These are phyloP conservation scores for Gallinago paraguaiae DNA, from an alignment of 2,113 vertebrate species.

Conservation along the genomic window DNA sequence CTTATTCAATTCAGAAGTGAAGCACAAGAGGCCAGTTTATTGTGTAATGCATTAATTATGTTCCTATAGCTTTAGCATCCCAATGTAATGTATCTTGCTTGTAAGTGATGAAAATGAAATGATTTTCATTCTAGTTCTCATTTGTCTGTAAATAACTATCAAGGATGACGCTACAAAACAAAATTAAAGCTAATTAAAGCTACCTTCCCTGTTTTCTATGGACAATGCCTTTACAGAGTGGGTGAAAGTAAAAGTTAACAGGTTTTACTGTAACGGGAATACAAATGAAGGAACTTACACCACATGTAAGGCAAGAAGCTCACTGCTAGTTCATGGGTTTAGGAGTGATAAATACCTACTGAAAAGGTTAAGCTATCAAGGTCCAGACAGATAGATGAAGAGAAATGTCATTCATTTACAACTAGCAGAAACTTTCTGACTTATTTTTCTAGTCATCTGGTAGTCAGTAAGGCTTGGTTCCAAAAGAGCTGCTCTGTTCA, in stretches of 20 bases:
- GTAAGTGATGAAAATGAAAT: neutral
- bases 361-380: neutral
- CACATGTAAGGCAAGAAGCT: neutral
- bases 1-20: slow-evolving; percentile 26
- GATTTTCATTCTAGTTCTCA: neutral
- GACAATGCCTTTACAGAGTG: neutral
- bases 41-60: neutral
- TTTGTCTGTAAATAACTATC: neutral
- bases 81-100: neutral
- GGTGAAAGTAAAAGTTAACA: neutral
- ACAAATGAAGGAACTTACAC: neutral
- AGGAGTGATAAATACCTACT: neutral
- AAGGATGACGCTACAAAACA: neutral
- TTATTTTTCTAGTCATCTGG: neutral
- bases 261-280: neutral
- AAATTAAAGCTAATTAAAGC: neutral
- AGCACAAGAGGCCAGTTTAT: slow-evolving; percentile 4
- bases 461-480: neutral
- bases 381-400: neutral
- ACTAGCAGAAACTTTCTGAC: neutral
- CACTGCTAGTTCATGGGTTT: neutral
- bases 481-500: neutral
- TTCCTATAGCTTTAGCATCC: neutral
- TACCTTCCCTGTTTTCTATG: neutral
- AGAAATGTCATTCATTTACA: neutral